Evolutionary conservation across 1,140 invertebrate genomes (phyloP).

Genomic region (Macrotrachela quadricornifera): DNA sequence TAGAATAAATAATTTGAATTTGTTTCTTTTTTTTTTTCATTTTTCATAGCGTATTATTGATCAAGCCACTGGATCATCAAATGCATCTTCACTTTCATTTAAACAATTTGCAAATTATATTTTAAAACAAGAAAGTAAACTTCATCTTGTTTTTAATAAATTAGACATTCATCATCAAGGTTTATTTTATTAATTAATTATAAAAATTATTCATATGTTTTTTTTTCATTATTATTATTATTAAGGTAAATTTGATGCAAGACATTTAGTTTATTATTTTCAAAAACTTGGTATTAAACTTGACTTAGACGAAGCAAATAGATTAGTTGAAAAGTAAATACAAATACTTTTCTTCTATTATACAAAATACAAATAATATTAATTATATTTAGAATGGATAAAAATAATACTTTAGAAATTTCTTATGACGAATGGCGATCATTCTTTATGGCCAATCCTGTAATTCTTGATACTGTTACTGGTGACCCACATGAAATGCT

Average conservation of each 20-base stretch:
- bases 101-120: too few relatives aligned
- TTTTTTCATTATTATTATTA: too few relatives aligned
- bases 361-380: not conserved
- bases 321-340: conserved; percentile 25
- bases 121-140: too few relatives aligned
- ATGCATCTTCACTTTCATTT: too few relatives aligned
- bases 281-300: conserved; percentile 27
- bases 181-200: too few relatives aligned
- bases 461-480: conserved; percentile 62
- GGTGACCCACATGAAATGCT: conserved; percentile 44
- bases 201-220: too few relatives aligned
- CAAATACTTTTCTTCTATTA: not conserved
- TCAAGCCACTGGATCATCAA: too few relatives aligned
- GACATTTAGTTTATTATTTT: conserved; percentile 30
- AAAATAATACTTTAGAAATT: conserved; percentile 76
- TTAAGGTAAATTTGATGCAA: conserved; percentile 20
- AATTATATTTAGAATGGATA: conserved; percentile 36
- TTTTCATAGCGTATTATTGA: too few relatives aligned
- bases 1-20: too few relatives aligned
- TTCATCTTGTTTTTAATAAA: too few relatives aligned
- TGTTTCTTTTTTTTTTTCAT: too few relatives aligned
- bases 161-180: too few relatives aligned
- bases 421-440: conserved; percentile 91
- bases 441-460: conserved; percentile 52
- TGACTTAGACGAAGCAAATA: conserved; percentile 26